Evolutionary conservation across 1,140 invertebrate species (phyloP).

Genomic region (Nixonia krombeini): DNA sequence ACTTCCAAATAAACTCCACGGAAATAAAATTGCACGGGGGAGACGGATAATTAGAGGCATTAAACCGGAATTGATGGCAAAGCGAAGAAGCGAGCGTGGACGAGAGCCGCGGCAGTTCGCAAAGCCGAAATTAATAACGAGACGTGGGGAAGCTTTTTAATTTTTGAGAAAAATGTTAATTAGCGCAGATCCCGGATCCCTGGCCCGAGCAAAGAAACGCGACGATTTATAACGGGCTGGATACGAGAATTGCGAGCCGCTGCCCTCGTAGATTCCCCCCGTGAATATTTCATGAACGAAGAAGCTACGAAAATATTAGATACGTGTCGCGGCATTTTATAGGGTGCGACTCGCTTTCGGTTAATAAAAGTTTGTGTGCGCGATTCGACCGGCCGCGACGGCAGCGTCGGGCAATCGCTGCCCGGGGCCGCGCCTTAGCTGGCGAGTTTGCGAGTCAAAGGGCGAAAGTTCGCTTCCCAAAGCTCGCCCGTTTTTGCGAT

Average conservation of each 20-base stretch:
- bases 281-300: neutral
- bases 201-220: neutral
- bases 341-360: neutral
- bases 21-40: too few species aligned
- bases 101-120: too few species aligned
- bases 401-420: too few species aligned
- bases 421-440: too few species aligned
- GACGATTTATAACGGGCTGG: neutral
- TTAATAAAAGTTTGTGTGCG: neutral
- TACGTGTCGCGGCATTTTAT: constrained; percentile 5
- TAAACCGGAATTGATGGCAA: neutral
- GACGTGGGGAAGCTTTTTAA: neutral
- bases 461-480: too few species aligned
- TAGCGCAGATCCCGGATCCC: too few species aligned
- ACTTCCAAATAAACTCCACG: neutral
- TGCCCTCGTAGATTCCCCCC: neutral
- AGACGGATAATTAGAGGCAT: neutral
- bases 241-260: neutral
- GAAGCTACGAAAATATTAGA: neutral
- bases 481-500: too few species aligned
- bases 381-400: neutral
- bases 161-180: constrained; percentile 1
- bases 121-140: too few species aligned
- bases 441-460: too few species aligned
- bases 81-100: too few species aligned